phyloP scores from a whole-genome alignment of 2,113 vertebrate species.

The Takifugu flavidus region DNA sequence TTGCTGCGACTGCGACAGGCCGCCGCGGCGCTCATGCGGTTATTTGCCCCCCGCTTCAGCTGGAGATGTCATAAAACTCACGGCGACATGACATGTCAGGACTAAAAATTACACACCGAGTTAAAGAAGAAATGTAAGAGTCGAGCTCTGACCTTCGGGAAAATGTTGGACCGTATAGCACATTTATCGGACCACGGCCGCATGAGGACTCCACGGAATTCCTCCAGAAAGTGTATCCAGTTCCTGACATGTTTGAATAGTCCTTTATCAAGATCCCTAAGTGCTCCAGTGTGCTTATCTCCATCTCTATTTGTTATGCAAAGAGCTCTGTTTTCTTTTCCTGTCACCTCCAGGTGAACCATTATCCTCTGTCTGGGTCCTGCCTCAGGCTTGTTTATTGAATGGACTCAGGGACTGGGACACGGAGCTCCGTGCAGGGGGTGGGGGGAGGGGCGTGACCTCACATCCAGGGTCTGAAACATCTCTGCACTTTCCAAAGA shows the following conservation, averaged over 20 bases:
- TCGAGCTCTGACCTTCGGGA: slow-evolving; percentile 11
- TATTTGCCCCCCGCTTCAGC: slow-evolving; percentile 6
- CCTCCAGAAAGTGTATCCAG: slow-evolving; percentile 35
- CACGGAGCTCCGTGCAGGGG: slow-evolving; percentile 9
- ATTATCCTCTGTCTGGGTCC: slow-evolving; percentile 62
- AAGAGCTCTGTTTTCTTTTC: slow-evolving; percentile 71
- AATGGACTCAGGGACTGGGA: slow-evolving; percentile 49
- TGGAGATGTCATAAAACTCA: slow-evolving; percentile 11
- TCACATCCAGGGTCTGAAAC: slow-evolving; percentile 30
- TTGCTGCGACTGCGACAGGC: slow-evolving; percentile 14
- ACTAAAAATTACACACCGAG: slow-evolving; percentile 30
- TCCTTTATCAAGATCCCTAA: slow-evolving; percentile 63
- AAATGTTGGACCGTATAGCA: slow-evolving; percentile 10
- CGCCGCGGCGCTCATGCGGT: slow-evolving; percentile 6
- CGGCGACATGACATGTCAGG: neutral
- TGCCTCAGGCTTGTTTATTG: slow-evolving; percentile 64
- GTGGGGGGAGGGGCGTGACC: slow-evolving; percentile 29
- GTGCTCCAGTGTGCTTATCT: slow-evolving; percentile 64
- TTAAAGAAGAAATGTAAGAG: slow-evolving; percentile 22
- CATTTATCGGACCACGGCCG: slow-evolving; percentile 11
- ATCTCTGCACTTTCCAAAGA: neutral
- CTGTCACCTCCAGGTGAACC: slow-evolving; percentile 73
- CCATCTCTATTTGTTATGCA: slow-evolving; percentile 61
- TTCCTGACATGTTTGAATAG: slow-evolving; percentile 56
- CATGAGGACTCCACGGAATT: slow-evolving; percentile 1